A percentile compares a stretch with the other conserved stretches of the same genome.
These are phyloP conservation scores for Apistogramma diplotaenia DNA, from an alignment of 2,113 vertebrate species.

Conservation along the genomic window DNA sequence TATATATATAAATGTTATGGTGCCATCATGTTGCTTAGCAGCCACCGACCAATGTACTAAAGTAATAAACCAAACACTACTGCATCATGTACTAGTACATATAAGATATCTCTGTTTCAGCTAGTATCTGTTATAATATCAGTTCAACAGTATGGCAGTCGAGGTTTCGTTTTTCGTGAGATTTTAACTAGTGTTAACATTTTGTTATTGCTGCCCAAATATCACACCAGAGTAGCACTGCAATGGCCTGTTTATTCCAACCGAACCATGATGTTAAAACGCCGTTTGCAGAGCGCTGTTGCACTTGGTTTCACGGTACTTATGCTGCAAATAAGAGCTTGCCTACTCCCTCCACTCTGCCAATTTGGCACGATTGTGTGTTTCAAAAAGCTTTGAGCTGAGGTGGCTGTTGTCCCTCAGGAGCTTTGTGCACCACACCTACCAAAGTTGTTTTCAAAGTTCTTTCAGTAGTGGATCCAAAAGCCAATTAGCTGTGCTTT, in stretches of 20 bases:
- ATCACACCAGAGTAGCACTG: neutral
- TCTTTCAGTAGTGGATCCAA: neutral
- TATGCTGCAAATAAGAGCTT: neutral
- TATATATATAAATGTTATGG: too few species aligned
- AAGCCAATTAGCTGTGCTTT: neutral
- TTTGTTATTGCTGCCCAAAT: neutral
- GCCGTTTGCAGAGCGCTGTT: neutral
- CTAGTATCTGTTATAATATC: neutral
- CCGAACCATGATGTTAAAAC: neutral
- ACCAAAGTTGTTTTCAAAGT: neutral
- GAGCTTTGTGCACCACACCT: neutral
- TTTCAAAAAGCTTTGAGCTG: neutral
- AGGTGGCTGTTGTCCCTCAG: neutral
- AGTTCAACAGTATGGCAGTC: neutral
- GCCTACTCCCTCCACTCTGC: neutral
- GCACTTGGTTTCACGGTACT: neutral
- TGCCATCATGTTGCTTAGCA: neutral
- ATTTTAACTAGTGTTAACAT: neutral
- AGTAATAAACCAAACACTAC: neutral
- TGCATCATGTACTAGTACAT: neutral
- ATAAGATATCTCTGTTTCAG: neutral
- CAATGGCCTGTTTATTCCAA: neutral
- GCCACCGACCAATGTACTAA: neutral
- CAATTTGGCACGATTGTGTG: neutral
- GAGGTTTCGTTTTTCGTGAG: neutral